Evolutionary conservation across 92 coral and sea anemone genomes (phyloP), one percentile per base, ranked within the genome.

Genomic region (Ricordea florida): DNA sequence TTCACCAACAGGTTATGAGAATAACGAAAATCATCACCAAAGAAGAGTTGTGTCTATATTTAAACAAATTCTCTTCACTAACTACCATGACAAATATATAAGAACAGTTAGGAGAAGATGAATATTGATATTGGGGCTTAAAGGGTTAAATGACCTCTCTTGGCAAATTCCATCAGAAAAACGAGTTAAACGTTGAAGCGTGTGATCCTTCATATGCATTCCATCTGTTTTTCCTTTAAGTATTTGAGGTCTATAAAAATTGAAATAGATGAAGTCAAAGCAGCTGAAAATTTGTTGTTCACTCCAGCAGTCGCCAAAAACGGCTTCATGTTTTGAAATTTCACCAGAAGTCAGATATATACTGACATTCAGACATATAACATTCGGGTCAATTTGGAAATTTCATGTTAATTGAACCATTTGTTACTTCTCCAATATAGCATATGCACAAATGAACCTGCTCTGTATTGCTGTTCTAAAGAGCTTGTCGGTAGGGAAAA

Each of bases 251-350:
- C n/a, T n/a, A n/a, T n/a, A n/a, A n/a, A n/a, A 11, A 23, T 44
- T 26, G 14, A 4, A 25, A 56, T 5, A 26, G 37, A 56, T 30
- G 36, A 56, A 56, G 37, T 56, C 31, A 56, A 56, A 26, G 37
- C 36, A 27, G 62, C 62, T 6, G 1, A 34, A 3, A 32, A 34
- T 2, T 24, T 59, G 47, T 48, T 59, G 29, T 59, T 34, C 46
- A 59, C 47, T 35, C 47, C n/a, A 17, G 52, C 28, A 6, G 66
- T 59, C 8, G 22, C 66, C 47, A 59, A 34, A 35, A 59, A 37
- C 6, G 66, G 66, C 66, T 35, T 34, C 25, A 21, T 59, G 47
- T 59, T 59, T 59, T 59, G 33, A 59, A 59, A 59, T 59, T 59
- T 5, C 46, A 34, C 33, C 17, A 25, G 23, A 28, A 56, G 41